These are phyloP conservation scores for Nasua narica DNA, from an alignment of 2,797 vertebrate species.

Conservation along the genomic window DNA sequence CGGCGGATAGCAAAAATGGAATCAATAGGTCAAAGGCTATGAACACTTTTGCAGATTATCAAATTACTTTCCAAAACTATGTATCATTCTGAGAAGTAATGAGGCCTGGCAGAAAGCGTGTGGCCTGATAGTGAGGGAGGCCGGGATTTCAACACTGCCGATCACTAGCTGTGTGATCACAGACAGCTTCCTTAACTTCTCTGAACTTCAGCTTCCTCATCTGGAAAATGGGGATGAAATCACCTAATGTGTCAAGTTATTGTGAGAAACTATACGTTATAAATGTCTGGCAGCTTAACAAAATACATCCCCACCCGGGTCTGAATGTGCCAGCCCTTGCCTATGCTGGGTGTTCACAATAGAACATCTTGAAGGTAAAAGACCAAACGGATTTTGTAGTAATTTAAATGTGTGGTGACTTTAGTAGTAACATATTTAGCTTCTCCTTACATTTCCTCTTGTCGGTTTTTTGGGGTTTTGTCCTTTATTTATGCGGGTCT, in stretches of 20 bases:
- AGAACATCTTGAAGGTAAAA: neutral
- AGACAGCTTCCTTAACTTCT: neutral
- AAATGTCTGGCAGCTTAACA: neutral
- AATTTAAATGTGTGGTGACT: neutral
- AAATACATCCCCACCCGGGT: neutral
- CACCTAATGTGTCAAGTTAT: neutral
- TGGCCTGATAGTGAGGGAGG: neutral
- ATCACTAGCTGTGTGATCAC: neutral
- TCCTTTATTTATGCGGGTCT: neutral
- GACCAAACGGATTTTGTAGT: neutral
- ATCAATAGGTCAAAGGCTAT: neutral
- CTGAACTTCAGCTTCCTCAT: neutral
- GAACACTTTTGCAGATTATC: neutral
- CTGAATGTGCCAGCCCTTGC: neutral
- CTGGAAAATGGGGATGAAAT: neutral
- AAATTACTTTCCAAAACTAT: constrained; percentile 9
- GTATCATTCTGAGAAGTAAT: neutral
- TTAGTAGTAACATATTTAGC: neutral
- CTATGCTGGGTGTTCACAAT: neutral
- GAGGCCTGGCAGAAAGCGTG: neutral
- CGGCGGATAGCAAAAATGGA: neutral
- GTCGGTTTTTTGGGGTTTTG: neutral
- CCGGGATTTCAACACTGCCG: too few relatives aligned
- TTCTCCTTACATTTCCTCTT: neutral
- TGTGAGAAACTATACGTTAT: neutral